Base-by-base conservation (phyloP, 2,888 invertebrate genomes). In the Dusona sp. region DNA sequence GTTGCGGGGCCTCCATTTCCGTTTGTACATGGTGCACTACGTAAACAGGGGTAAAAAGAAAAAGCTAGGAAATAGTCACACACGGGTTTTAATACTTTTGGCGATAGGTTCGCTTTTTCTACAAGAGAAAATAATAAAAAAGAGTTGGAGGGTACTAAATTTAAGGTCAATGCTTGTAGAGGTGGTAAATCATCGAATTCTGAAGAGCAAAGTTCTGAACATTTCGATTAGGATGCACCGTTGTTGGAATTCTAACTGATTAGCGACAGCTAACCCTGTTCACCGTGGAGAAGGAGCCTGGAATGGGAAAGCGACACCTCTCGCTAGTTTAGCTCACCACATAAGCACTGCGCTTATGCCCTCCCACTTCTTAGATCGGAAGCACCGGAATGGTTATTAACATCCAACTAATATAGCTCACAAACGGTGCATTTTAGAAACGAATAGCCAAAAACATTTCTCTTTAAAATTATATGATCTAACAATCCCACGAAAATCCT, bases 21-120 rank as follows among this genome's bases (percentile, higher is more conserved):
- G 29, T 33, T 25, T 45, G 42, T 61, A 74, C 45, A 33, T 3
- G 29, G 38, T 70, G 38, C 54, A 57, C 38, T 22, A 6, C 36
- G 70, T 64, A 64, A 57, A 61, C 13, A 65, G 29, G 29, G 29
- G 29, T 19, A 81, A 19, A 68, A 75, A 48, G 51, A 6, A 61
- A 73, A 72, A 25, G 36, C 51, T 73, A 65, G 51, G 57, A 13
- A 48, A 36, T 48, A 48, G 78, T 65, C 22, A 45, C 16, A 70
- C 79, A 57, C 42, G 38, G 78, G 73, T 79, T 73, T n/a, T 48
- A 78, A 65, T 83, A 78, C 73, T 79, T 83, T 79, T 51, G 57
- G 74, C 38, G 80, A 67, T 75, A 65, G 73, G 51, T 22, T 38
- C 48, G 22, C 54, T 67, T 70, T 78, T 54, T 67, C 78, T 78